Evolutionary conservation across 2,888 invertebrate genomes (phyloP), one percentile per base, ranked within the genome.

Genomic region (Diadromus collaris): DNA sequence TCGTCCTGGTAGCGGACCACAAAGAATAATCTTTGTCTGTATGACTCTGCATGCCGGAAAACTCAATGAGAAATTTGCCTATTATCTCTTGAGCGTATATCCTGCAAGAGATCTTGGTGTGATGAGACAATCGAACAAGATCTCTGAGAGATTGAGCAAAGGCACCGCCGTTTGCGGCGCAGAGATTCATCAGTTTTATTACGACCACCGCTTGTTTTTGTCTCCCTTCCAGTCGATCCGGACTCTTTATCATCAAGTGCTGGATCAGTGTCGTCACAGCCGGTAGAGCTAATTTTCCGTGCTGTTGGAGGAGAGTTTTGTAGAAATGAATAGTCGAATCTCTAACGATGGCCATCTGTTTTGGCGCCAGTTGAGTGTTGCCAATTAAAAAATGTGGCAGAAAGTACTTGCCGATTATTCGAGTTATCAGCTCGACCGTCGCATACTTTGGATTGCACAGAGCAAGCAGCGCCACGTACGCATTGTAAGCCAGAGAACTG

Each of bases 61-160:
- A 64, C 56, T 90, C 89, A 2, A 83, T 81, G 38, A 93, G 81
- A 38, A 92, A 84, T 77, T 90, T 89, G 0, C 90, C 88, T 10
- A 92, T 90, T 13, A 93, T 87, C 83, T 93, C 93, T 67, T 93
- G 88, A 2, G 91, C 91, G 85, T 93, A 92, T 65, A 92, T 88
- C 77, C 93, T 88, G 77, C 90, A 89, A 1, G 86, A 84, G 54
- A 92, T 91, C 87, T 91, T 92, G 32, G 88, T 89, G 77, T 91
- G 89, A 82, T 91, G 90, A 0, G 89, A 84, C 32, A 89, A 85
- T 9, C 81, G 54, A 13, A 89, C 77, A 51, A 91, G 56, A 78
- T 86, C 82, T 27, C 82, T 76, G 10, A 90, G 79, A 7, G 70
- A 77, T 13, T 81, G 81, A 5, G 73, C 5, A 58, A 84, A 82